Percentiles rank a stretch among this genome's conserved stretches.
These are phyloP conservation scores for Vanessa cardui DNA, from an alignment of 2,888 invertebrate species.

Conservation along the genomic window DNA sequence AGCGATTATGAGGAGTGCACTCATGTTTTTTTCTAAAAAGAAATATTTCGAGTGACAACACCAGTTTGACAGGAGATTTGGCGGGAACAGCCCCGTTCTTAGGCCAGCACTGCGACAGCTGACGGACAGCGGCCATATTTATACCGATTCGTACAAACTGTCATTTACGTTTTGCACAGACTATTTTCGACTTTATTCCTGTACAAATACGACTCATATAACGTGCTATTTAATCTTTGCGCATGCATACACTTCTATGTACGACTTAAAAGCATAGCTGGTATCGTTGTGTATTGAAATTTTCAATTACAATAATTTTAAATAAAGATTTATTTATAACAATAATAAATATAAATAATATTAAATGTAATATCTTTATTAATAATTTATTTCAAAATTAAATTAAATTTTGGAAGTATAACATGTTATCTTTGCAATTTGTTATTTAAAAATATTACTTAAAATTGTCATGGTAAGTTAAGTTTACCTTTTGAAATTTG, in stretches of 20 bases:
- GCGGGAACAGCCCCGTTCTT: conserved; percentile 57
- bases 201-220: not conserved
- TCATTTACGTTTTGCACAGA: conserved; percentile 3
- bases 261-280: not conserved
- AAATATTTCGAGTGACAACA: conserved; percentile 60
- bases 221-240: not conserved
- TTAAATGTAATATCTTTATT: not conserved
- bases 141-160: conserved; percentile 45
- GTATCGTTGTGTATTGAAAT: not conserved
- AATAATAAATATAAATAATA: not conserved
- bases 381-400: too few relatives aligned
- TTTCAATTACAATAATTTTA: not conserved
- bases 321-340: too few relatives aligned
- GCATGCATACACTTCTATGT: not conserved
- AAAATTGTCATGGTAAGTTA: too few relatives aligned
- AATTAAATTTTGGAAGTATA: too few relatives aligned
- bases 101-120: conserved; percentile 49
- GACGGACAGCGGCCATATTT: conserved; percentile 45
- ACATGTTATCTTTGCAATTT: too few relatives aligned
- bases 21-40: conserved; percentile 65
- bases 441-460: too few relatives aligned
- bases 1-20: conserved; percentile 69
- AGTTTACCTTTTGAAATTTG: too few relatives aligned
- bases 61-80: conserved; percentile 57
- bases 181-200: conserved; percentile 10